These are phyloP conservation scores for Esperia sulphurella DNA, from an alignment of 2,888 invertebrate genomes.

Conservation along the genomic window DNA sequence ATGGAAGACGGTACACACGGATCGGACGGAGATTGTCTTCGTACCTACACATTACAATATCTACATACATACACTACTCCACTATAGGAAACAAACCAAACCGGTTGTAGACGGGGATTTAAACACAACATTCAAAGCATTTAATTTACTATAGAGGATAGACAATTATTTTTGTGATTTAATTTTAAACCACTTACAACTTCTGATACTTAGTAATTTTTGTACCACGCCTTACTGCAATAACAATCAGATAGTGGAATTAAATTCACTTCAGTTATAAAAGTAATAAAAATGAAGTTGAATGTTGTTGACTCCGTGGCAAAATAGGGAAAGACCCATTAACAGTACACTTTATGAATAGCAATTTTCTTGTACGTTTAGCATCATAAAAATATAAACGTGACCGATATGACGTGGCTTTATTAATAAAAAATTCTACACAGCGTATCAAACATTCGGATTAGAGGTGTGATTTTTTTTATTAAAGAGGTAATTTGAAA, in stretches of 20 bases:
- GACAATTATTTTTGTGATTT: conserved; percentile 69
- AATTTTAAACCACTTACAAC: conserved; percentile 49
- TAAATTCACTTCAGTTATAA: conserved; percentile 37
- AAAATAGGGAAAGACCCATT: conserved; percentile 13
- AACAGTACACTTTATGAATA: conserved; percentile 9
- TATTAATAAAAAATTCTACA: background rate
- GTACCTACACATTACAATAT: conserved; percentile 1
- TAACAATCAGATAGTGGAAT: conserved; percentile 22
- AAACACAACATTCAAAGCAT: conserved; percentile 18
- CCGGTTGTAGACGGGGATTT: conserved; percentile 6
- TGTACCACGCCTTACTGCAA: background rate
- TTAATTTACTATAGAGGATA: conserved; percentile 46
- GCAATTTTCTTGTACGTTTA: conserved; percentile 1
- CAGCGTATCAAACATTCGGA: background rate
- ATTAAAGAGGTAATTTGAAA: background rate
- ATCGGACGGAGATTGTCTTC: conserved; percentile 22
- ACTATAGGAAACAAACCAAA: background rate
- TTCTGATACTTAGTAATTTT: conserved; percentile 46
- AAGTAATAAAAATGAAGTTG: conserved; percentile 27
- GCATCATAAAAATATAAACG: conserved; percentile 1
- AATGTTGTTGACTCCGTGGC: conserved; percentile 18
- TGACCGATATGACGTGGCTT: conserved; percentile 5
- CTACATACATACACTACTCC: background rate
- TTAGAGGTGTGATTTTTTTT: background rate
- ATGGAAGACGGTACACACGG: conserved; percentile 26